phyloP scores from a whole-genome alignment of 2,888 invertebrate genomes.

The Lasioglossum lativentre region DNA sequence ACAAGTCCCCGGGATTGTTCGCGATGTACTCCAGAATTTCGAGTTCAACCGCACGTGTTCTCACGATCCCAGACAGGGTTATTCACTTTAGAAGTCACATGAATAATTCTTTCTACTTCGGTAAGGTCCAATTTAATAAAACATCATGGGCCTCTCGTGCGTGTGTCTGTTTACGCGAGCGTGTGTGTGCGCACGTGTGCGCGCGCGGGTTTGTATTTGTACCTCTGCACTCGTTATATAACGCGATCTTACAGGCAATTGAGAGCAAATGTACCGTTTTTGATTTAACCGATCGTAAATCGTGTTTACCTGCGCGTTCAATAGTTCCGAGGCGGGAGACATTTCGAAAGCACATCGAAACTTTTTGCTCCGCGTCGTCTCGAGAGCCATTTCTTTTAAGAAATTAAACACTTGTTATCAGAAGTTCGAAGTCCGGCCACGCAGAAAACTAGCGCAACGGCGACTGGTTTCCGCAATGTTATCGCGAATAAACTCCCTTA shows the following conservation, averaged over 20 bases:
- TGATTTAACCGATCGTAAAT: constrained; percentile 52
- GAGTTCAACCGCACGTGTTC: background rate
- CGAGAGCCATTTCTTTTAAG: constrained; percentile 13
- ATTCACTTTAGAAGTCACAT: constrained; percentile 32
- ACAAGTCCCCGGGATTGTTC: background rate
- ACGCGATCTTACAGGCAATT: constrained; percentile 49
- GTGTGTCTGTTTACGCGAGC: background rate
- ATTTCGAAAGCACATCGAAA: constrained; percentile 22
- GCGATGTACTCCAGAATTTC: background rate
- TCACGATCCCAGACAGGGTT: background rate
- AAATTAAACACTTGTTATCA: constrained; percentile 26
- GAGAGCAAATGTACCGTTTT: constrained; percentile 54
- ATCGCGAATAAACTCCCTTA: too few relatives aligned
- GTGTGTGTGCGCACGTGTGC: background rate
- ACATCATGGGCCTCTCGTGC: constrained; percentile 13
- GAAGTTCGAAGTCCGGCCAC: background rate
- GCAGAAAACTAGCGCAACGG: background rate
- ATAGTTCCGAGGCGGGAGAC: background rate
- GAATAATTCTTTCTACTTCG: constrained; percentile 39
- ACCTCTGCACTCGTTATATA: constrained; percentile 24
- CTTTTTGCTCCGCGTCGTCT: constrained; percentile 1
- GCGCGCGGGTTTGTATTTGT: background rate
- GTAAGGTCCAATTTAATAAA: constrained; percentile 30
- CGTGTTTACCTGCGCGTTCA: constrained; percentile 41
- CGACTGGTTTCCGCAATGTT: too few relatives aligned